Base-by-base conservation (phyloP, 2,888 invertebrate genomes). In the Chaitophorus viminalis region DNA sequence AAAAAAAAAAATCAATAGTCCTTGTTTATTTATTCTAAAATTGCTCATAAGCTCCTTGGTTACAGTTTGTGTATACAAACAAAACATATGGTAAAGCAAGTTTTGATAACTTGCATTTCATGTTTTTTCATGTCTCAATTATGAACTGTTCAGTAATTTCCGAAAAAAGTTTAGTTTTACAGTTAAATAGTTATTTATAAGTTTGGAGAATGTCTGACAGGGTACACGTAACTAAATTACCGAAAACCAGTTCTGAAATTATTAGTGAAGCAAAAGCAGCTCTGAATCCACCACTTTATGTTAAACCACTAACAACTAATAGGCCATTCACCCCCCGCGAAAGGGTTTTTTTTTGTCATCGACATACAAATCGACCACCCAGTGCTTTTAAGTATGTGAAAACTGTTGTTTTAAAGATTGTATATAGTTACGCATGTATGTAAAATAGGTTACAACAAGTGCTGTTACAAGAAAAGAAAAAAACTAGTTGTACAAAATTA, bases 251-350 rank as follows among this genome's bases (percentile, higher is more conserved):
- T 70, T 95, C 95, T 0, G 95, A 96, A 91, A 95, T 96, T 90
- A 95, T 96, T 90, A 95, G 94, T 91, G 96, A 96, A 92, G 96
- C 96, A 0, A 93, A 95, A 90, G 93, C 94, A 17, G 94, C 95
- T 81, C n/a, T 89, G 25, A 33, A 88, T 39, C n/a, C 88, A 54
- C 68, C 82, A n/a, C 91, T 93, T 89, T 91, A 91, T 60, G 91
- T 89, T 70, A 90, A 89, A 88, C 88, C 89, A 74, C 93, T 97
- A 89, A 94, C 94, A 90, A 97, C 97, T 79, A 94, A 95, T 88
- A 93, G 97, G n/a, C 97, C 97, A 14, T 96, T 95, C 91, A 97
- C 97, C 21, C 97, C 97, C 17, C 93, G 95, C 72, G 96, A 96
- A 89, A 93, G 97, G 60, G 94, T 95, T 29, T 93, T 97, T 17